A percentile compares a stretch with the other conserved stretches of the same genome.
Conservation (phyloP, 1,140 invertebrate genomes). For the Liolophura sinensis region DNA sequence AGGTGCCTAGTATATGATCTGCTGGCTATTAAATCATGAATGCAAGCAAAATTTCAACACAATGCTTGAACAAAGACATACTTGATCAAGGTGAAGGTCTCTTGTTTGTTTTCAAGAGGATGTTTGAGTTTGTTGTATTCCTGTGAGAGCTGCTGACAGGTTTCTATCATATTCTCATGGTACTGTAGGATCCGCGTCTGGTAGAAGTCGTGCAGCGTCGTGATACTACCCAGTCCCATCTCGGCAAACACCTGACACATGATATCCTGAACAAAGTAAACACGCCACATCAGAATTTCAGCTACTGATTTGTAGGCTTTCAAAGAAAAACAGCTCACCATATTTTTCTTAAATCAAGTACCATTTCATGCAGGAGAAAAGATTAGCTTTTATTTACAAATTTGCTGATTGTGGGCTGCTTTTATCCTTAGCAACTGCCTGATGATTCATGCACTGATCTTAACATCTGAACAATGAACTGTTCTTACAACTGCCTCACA, state of each 20-base stretch:
- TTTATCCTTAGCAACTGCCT: too few species aligned
- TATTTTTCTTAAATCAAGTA: too few species aligned
- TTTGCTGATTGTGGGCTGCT: too few species aligned
- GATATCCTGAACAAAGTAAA: conserved; percentile 57
- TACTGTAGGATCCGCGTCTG: conserved; percentile 62
- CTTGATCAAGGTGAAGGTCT: conserved; percentile 39
- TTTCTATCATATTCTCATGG: conserved; percentile 58
- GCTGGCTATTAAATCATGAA: too few species aligned
- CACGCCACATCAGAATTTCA: not conserved
- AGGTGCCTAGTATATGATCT: too few species aligned
- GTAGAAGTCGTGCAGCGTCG: conserved; percentile 63
- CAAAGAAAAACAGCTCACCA: not conserved
- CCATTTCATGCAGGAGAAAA: too few species aligned
- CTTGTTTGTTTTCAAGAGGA: conserved; percentile 45
- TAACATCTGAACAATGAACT: too few species aligned
- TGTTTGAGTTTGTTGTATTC: conserved; percentile 61
- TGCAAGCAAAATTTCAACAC: not conserved
- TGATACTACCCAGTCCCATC: conserved; percentile 62
- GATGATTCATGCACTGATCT: too few species aligned
- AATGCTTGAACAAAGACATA: not conserved
- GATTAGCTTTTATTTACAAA: too few species aligned
- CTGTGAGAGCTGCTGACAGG: conserved; percentile 58
- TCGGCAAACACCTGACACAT: conserved; percentile 65
- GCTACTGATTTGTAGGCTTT: not conserved
- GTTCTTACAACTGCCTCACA: too few species aligned